Conservation (phyloP, 2,888 invertebrate species). For the Stenodema calcarata region DNA sequence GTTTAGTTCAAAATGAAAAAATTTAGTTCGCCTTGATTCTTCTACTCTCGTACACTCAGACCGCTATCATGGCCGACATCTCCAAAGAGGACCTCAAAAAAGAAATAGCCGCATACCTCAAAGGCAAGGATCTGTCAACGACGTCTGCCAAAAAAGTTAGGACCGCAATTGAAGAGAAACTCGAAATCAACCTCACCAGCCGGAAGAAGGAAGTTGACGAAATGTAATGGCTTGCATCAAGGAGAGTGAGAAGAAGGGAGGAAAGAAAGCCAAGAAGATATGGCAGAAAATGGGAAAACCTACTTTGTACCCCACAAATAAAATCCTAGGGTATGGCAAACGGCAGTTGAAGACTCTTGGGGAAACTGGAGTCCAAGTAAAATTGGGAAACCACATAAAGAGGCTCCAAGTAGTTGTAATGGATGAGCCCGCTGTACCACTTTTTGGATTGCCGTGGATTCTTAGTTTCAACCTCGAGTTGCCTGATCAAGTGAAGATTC, state of each 20-base stretch:
- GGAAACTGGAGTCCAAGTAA: too few species aligned
- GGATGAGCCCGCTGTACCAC: too few species aligned
- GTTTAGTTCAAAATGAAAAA: too few species aligned
- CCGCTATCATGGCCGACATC: constrained; percentile 77
- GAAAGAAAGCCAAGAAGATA: constrained; percentile 60
- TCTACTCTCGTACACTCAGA: neutral
- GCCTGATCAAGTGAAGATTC: too few species aligned
- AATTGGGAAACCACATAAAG: too few species aligned
- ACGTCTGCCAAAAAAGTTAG: constrained; percentile 90
- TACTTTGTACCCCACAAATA: too few species aligned
- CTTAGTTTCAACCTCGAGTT: too few species aligned
- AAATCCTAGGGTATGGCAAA: too few species aligned
- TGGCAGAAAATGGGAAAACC: too few species aligned
- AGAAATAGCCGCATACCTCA: constrained; percentile 84
- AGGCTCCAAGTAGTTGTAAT: too few species aligned
- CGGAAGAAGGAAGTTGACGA: constrained; percentile 86
- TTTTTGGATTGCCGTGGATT: too few species aligned
- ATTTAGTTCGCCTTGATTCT: constrained; percentile 15
- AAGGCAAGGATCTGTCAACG: constrained; percentile 82
- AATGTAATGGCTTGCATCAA: constrained; percentile 79
- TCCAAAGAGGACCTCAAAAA: constrained; percentile 76
- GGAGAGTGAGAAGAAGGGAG: constrained; percentile 61
- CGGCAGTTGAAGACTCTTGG: too few species aligned
- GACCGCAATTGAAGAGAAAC: constrained; percentile 80
- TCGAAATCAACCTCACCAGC: constrained; percentile 75